Conservation (phyloP, 1,140 invertebrate species). For the Drosophila triauraria region DNA sequence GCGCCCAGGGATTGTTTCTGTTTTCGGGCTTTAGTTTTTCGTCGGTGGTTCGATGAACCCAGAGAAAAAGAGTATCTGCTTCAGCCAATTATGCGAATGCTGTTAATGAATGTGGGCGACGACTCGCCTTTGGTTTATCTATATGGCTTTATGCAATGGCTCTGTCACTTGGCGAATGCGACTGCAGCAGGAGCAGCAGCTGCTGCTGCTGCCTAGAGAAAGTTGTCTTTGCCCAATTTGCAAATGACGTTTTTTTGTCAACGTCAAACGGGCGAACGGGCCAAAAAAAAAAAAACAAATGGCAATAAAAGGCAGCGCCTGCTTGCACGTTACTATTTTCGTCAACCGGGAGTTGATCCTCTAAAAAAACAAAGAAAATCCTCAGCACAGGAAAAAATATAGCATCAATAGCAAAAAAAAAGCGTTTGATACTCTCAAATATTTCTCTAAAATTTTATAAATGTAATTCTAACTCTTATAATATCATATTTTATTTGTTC, state of each 20-base stretch:
- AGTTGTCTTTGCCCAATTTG: constrained; percentile 84
- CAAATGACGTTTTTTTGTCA: constrained; percentile 84
- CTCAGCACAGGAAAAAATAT: constrained; percentile 3
- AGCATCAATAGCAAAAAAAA: too few relatives aligned
- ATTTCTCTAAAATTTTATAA: not conserved
- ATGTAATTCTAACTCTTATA: too few relatives aligned
- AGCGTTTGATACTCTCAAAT: too few relatives aligned
- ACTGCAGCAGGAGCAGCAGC: constrained; percentile 41
- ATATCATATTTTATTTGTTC: too few relatives aligned
- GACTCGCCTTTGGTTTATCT: constrained; percentile 70
- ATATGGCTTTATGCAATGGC: constrained; percentile 78
- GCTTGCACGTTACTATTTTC: constrained; percentile 77
- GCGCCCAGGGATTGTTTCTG: constrained; percentile 58
- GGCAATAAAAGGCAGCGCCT: constrained; percentile 81
- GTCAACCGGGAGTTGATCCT: constrained; percentile 64
- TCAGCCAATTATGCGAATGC: constrained; percentile 78
- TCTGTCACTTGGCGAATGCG: constrained; percentile 52
- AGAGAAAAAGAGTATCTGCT: constrained; percentile 41
- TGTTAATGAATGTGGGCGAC: constrained; percentile 82
- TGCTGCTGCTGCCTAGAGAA: constrained; percentile 75
- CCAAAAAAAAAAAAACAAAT: constrained; percentile 65
- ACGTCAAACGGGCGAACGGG: constrained; percentile 67
- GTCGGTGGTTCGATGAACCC: constrained; percentile 63
- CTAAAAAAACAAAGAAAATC: constrained; percentile 31
- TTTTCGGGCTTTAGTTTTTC: constrained; percentile 10